These are phyloP conservation scores for Brachyhypopomus gauderio DNA, from an alignment of 2,113 vertebrate genomes.

Conservation along the genomic window DNA sequence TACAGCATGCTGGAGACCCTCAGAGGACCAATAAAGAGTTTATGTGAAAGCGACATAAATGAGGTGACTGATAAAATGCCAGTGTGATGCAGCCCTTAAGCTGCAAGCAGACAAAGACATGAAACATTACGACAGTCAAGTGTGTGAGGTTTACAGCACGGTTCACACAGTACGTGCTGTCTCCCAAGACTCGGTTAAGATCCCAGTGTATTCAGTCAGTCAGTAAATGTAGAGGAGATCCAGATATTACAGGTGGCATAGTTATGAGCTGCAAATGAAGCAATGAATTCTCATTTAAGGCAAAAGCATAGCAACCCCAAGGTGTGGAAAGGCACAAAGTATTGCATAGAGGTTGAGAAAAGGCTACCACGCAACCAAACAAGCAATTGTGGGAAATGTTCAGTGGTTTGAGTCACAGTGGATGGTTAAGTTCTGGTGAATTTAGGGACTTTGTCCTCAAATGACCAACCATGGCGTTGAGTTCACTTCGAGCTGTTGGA, in stretches of 20 bases:
- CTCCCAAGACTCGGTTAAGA: background rate
- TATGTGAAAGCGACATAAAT: conserved; percentile 28
- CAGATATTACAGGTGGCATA: conserved; percentile 61
- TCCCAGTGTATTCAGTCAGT: background rate
- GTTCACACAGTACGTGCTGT: background rate
- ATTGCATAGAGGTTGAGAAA: conserved; percentile 55
- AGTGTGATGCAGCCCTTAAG: conserved; percentile 23
- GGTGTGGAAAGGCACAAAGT: conserved; percentile 39
- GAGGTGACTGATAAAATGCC: conserved; percentile 23
- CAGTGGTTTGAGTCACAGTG: conserved; percentile 48
- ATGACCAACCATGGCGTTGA: conserved; percentile 59
- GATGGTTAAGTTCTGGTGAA: conserved; percentile 60
- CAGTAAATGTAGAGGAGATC: background rate
- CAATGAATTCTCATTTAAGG: conserved; percentile 53
- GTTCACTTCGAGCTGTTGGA: conserved; percentile 30
- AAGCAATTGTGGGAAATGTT: conserved; percentile 30
- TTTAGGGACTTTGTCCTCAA: conserved; percentile 63
- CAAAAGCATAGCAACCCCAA: conserved; percentile 39
- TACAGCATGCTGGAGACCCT: conserved; percentile 3
- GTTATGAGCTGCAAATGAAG: conserved; percentile 52
- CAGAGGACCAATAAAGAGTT: conserved; percentile 26
- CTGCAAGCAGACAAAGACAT: background rate
- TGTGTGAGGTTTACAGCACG: background rate
- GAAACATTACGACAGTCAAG: conserved; percentile 13
- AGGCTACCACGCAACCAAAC: conserved; percentile 33